Evolutionary conservation across 1,140 invertebrate genomes (phyloP).

Genomic region (Holcopasites calliopsidis): DNA sequence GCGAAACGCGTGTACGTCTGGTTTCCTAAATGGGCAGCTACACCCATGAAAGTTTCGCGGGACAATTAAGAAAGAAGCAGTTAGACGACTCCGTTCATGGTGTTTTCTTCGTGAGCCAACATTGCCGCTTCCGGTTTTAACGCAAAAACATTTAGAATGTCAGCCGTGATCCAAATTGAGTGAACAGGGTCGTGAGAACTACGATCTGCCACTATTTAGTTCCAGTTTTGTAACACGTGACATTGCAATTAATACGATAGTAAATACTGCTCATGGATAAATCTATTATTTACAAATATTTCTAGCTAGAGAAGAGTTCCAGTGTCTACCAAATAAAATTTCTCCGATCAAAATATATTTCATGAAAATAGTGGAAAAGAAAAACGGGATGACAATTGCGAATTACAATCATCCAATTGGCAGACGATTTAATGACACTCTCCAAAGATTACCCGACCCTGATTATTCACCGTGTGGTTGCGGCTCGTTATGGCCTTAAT

Average conservation of each 20-base stretch:
- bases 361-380: too few species aligned
- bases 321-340: too few species aligned
- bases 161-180: not conserved
- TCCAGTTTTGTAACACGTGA: not conserved
- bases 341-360: too few species aligned
- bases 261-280: too few species aligned
- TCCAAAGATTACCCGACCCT: too few species aligned
- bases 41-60: not conserved
- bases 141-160: not conserved
- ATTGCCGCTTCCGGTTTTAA: not conserved
- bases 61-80: constrained; percentile 4
- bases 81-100: constrained; percentile 4
- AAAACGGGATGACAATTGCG: too few species aligned
- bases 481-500: not conserved
- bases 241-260: too few species aligned
- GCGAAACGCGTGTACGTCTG: not conserved
- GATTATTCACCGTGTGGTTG: too few species aligned
- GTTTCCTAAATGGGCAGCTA: not conserved
- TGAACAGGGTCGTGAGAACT: not conserved
- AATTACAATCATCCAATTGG: too few species aligned
- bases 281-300: too few species aligned
- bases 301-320: too few species aligned
- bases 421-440: too few species aligned
- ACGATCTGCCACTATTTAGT: not conserved
- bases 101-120: not conserved